These are phyloP conservation scores for Morone saxatilis DNA, from an alignment of 2,113 vertebrate genomes.

Conservation along the genomic window DNA sequence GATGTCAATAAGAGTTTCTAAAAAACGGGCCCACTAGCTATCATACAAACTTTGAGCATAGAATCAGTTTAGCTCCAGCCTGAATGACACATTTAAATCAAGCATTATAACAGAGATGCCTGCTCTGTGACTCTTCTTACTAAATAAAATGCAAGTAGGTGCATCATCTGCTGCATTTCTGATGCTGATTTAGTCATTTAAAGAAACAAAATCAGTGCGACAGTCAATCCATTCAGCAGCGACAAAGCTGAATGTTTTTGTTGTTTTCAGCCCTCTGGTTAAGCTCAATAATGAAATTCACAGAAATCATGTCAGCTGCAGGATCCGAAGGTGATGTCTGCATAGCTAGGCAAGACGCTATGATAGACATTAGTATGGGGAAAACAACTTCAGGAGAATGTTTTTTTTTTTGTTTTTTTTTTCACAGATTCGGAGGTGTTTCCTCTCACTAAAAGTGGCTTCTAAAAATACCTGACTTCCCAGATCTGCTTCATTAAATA, in stretches of 20 bases:
- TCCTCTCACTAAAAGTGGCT: conserved; percentile 68
- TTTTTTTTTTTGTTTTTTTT: conserved; percentile 26
- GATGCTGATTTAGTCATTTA: conserved; percentile 10
- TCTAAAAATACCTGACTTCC: conserved; percentile 82
- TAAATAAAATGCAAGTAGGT: not conserved
- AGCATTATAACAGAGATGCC: not conserved
- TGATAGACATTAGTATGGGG: conserved; percentile 27
- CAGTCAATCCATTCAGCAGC: not conserved
- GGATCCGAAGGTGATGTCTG: not conserved
- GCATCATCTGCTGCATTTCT: conserved; percentile 1
- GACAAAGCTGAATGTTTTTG: not conserved
- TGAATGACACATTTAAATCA: conserved; percentile 15
- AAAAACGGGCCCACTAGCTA: not conserved
- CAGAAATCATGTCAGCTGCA: conserved; percentile 18
- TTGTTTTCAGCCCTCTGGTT: conserved; percentile 4
- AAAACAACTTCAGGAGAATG: conserved; percentile 27
- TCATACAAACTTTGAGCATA: not conserved
- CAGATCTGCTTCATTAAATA: conserved; percentile 81
- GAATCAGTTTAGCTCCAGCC: conserved; percentile 8
- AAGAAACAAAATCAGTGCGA: not conserved
- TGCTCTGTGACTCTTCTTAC: conserved; percentile 19
- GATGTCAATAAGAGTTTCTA: not conserved
- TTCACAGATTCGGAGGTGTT: conserved; percentile 66
- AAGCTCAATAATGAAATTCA: conserved; percentile 21
- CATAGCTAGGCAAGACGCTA: conserved; percentile 13